Evolutionary conservation across 1,140 invertebrate species (phyloP), one percentile per base, ranked within the genome.

Genomic region (Bombus pyrosoma): DNA sequence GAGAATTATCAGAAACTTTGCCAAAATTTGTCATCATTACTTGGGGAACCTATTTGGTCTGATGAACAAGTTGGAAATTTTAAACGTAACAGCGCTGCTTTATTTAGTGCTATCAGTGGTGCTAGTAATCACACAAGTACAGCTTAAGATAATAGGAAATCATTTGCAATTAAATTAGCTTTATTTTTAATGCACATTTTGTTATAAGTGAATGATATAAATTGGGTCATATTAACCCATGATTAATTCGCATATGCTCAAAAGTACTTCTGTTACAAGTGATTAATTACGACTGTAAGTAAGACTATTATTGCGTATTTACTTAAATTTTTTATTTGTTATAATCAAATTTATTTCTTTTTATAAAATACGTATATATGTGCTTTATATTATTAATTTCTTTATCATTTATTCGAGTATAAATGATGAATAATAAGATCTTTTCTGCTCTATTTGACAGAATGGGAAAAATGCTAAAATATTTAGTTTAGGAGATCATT

Each of bases 1-100:
- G 95, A 97, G 57, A 99, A 98, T 93, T 99, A 98, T 95, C 97
- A 97, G 89, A 98, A 98, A 90, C 95, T 99, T 37, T 98, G 97
- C 83, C 96, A 97, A 80, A 97, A 97, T 66, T 95, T 99, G n/a
- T 97, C 97, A 59, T 95, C 95, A 53, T 93, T 98, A 79, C 96
- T 98, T 53, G 97, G 97, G 4, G 97, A 98, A 93, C 95, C 96
- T 0, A 89, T 97, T 41, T 97, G 96, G 93, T 96, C 96, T 28
- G 97, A 97, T 64, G 96, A 97, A 37, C 95, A 97, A 77, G 96
- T 96, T 53, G 96, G 95, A 57, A 96, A 93, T 86, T 96, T 96
- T 87, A 96, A 96, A 91, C 95, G 96, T 75, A 97, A 97, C 90
- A 97, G 96, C 91, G 96, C 96, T 91, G 96, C 96, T 89, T 94